Evolutionary conservation across 1,140 invertebrate species (phyloP), one percentile per base, ranked within the genome.

Genomic region (Lethocerus indicus): DNA sequence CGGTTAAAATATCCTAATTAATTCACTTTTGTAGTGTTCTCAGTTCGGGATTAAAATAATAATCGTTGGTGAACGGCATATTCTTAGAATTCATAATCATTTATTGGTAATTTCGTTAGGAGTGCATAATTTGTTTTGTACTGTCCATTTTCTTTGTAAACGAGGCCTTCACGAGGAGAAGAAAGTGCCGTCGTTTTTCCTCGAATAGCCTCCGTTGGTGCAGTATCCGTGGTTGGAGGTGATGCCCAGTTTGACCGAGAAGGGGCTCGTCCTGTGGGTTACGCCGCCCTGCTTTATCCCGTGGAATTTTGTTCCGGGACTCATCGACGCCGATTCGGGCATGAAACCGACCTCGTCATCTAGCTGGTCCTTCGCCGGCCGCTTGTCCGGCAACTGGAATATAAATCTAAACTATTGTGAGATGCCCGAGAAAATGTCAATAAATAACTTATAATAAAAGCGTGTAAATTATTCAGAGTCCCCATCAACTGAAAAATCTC

Each of bases 131-230:
- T n/a, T n/a, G n/a, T n/a, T n/a, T n/a, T n/a, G n/a, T n/a, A n/a
- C n/a, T n/a, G n/a, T 32, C n/a, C n/a, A 32, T 32, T 32, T 32
- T 32, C 9, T n/a, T 32, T 32, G n/a, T 32, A 32, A n/a, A 9
- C 9, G 7, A 32, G n/a, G n/a, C n/a, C 9, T 32, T 43, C 24
- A 50, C 4, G 50, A 51, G 6, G 47, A 49, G 59, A 64, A 69
- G 59, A 64, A 67, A 47, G 67, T 64, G 58, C 67, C 67, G 57
- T 68, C 65, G 29, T 63, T 60, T 61, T 68, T 69, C 43, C 67
- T 63, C 32, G 62, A 67, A 54, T 59, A 69, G 28, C 67, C 67
- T 46, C 62, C 60, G 61, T 68, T 68, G 42, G 67, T 66, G 54
- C 64, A 62, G 58, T 65, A 64, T 23, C 59, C 59, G 41, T 68